phyloP scores from a whole-genome alignment of 1,140 invertebrate genomes.

The Alviniconcha marisindica region DNA sequence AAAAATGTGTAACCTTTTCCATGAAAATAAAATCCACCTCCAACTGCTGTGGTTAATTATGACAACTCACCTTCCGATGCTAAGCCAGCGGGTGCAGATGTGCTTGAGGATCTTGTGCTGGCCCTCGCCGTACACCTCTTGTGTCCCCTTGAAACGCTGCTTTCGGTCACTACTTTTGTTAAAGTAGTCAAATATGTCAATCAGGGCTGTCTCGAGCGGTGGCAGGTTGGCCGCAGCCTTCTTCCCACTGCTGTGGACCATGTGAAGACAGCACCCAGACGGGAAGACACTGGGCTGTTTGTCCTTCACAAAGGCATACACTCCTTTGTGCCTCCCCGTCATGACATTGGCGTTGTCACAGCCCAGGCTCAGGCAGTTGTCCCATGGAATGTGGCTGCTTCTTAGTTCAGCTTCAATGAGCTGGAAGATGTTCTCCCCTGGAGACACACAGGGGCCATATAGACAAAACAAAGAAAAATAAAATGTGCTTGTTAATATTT shows the following conservation, averaged over 20 bases:
- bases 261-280: not conserved
- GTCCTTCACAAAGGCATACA: too few relatives aligned
- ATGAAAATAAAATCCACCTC: too few relatives aligned
- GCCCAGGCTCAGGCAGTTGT: not conserved
- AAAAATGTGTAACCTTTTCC: too few relatives aligned
- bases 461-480: too few relatives aligned
- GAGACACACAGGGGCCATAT: too few relatives aligned
- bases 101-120: slow-evolving; percentile 52
- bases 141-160: slow-evolving; percentile 25
- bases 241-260: not conserved
- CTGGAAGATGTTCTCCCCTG: not conserved
- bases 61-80: too few relatives aligned
- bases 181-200: not conserved
- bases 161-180: slow-evolving; percentile 37
- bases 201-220: not conserved
- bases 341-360: slow-evolving; percentile 13
- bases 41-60: too few relatives aligned
- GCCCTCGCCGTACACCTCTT: slow-evolving; percentile 45
- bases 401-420: not conserved
- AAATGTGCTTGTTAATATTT: too few relatives aligned
- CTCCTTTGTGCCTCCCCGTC: not conserved
- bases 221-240: not conserved
- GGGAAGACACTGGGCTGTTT: not conserved
- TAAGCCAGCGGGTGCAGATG: slow-evolving; percentile 54
- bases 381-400: not conserved